Evolutionary conservation across 2,888 invertebrate genomes (phyloP), one percentile per base, ranked within the genome.

Genomic region (Drosophila quinaria): DNA sequence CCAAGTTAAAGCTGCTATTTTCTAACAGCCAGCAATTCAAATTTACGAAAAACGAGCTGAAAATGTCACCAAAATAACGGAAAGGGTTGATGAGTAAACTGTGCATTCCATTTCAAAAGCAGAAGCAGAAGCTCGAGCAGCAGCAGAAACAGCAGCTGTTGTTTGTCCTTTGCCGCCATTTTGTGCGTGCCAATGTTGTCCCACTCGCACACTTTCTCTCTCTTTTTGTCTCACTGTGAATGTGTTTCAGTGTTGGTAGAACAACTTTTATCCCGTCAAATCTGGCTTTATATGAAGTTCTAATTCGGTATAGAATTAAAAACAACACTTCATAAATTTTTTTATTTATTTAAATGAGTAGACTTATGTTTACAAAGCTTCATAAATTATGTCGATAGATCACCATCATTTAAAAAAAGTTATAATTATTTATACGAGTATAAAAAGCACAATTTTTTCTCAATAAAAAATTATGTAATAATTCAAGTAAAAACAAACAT

Each of bases 91-190:
- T 77, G 84, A 63, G 63, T 35, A 41, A 54, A 39, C 56, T 78
- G 31, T 52, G 59, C 65, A 70, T 74, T 52, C 69, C 60, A 39
- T 42, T 55, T 42, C n/a, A 42, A 50, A 52, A 52, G 37, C 19
- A 42, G 50, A 52, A 52, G 37, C 19, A 31, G 50, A 47, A 52
- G 22, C 25, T 15, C 49, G 31, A 42, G 31, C n/a, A 46, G 35
- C 29, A 68, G 75, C 73, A 46, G 35, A 13, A 68, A 70, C 73
- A 84, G 88, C 89, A 89, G 80, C 86, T 87, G 88, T 70, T 89
- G 84, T 86, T 76, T 88, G 90, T 90, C 89, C 85, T 84, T 78
- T 81, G 90, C 80, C 90, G 86, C 86, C 86, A 87, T 87, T 87
- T 87, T 87, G 86, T 87, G 86, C 75, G 78, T 83, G 74, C 70